These are phyloP conservation scores for Psilopsiagon aurifrons DNA, from an alignment of 2,113 vertebrate species.

Conservation along the genomic window DNA sequence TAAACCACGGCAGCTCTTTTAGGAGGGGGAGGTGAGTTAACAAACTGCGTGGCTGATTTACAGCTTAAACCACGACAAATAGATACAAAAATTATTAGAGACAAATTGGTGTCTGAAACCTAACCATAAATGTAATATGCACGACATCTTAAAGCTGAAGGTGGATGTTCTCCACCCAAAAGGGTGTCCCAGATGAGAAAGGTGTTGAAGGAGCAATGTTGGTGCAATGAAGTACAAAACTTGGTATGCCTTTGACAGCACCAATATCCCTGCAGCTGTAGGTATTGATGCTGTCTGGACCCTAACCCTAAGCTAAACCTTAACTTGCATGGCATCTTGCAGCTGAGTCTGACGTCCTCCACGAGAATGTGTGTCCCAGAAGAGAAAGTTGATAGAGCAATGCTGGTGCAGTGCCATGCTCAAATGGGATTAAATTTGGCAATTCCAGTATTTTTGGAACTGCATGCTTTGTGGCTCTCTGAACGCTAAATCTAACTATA, in stretches of 20 bases:
- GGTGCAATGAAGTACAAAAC: neutral
- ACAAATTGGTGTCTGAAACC: neutral
- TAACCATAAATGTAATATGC: neutral
- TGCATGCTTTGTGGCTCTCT: neutral
- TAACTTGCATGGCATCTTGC: neutral
- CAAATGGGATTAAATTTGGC: neutral
- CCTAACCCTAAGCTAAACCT: neutral
- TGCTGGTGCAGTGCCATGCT: neutral
- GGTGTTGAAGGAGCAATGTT: neutral
- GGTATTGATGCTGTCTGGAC: neutral
- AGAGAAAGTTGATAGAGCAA: neutral
- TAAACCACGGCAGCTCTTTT: too few species aligned
- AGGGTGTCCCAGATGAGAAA: neutral
- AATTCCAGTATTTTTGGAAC: neutral
- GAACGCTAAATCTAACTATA: neutral
- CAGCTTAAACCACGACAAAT: neutral
- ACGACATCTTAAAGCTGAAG: neutral
- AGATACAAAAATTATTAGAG: neutral
- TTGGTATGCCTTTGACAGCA: neutral
- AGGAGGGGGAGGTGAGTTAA: too few species aligned
- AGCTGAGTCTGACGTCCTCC: neutral
- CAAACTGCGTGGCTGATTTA: too few species aligned
- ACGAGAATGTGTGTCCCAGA: rapidly evolving
- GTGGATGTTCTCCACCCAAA: neutral
- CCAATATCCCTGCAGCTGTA: neutral